These are phyloP conservation scores for Aphelenchoides besseyi DNA, from an alignment of 1,140 invertebrate genomes.

Conservation along the genomic window DNA sequence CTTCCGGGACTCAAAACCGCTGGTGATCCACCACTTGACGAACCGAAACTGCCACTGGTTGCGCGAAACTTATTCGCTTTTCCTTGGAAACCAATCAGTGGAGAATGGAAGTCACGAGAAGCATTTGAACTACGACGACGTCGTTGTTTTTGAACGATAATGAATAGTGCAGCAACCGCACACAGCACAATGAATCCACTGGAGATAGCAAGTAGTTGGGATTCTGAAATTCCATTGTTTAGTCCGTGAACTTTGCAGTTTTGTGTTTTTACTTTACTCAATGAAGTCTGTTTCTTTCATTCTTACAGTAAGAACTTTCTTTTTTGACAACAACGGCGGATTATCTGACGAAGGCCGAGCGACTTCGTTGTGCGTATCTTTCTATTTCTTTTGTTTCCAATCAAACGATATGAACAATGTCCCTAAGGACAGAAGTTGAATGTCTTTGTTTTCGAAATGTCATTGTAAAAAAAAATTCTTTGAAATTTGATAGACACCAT, in stretches of 20 bases:
- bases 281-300: background rate
- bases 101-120: conserved; percentile 33
- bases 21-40: conserved; percentile 19
- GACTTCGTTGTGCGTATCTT: too few relatives aligned
- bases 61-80: conserved; percentile 9
- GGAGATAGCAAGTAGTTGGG: conserved; percentile 40
- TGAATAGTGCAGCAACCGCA: conserved; percentile 37
- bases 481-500: too few relatives aligned
- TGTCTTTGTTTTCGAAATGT: too few relatives aligned
- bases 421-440: too few relatives aligned
- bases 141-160: conserved; percentile 36
- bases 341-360: too few relatives aligned
- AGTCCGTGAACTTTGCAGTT: background rate
- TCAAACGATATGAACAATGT: background rate
- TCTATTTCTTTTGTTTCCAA: background rate
- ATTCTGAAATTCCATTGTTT: conserved; percentile 23
- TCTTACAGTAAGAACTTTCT: background rate
- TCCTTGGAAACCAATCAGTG: conserved; percentile 32
- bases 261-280: too few relatives aligned
- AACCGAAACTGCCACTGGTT: conserved; percentile 29
- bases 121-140: conserved; percentile 30
- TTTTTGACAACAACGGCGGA: background rate
- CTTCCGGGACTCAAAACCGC: conserved; percentile 23
- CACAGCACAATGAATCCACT: conserved; percentile 39
- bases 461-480: too few relatives aligned